These are phyloP conservation scores for Connochaetes taurinus DNA, from an alignment of 2,113 vertebrate species.

Conservation along the genomic window DNA sequence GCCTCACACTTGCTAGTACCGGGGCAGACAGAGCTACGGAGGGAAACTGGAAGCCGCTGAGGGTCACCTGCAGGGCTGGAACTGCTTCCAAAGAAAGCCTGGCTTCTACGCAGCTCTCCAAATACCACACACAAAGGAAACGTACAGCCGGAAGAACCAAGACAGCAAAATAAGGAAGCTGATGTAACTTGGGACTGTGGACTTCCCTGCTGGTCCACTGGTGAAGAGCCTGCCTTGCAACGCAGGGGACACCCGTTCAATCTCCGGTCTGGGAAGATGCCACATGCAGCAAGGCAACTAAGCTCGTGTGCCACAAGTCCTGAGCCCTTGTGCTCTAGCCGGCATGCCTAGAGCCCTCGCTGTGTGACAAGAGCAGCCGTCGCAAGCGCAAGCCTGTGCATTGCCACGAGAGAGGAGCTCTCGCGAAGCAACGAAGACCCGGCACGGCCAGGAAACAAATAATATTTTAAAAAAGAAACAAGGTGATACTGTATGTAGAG, in stretches of 20 bases:
- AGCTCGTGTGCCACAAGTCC: not conserved
- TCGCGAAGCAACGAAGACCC: not conserved
- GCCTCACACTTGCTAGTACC: not conserved
- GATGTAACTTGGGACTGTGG: not conserved
- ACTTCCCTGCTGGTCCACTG: not conserved
- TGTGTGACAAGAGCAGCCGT: rapidly evolving
- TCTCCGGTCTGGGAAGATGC: not conserved
- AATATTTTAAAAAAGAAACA: not conserved
- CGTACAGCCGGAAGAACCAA: not conserved
- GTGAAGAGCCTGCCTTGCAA: not conserved
- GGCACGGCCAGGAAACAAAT: not conserved
- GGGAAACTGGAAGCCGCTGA: not conserved
- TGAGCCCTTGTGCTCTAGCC: not conserved
- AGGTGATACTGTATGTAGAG: not conserved
- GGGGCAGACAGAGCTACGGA: not conserved
- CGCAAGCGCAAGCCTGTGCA: not conserved
- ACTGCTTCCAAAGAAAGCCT: not conserved
- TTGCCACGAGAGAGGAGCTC: rapidly evolving
- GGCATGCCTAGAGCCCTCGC: not conserved
- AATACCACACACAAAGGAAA: not conserved
- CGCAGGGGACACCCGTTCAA: not conserved
- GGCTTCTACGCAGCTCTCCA: not conserved
- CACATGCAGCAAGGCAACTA: rapidly evolving
- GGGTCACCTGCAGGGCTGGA: not conserved
- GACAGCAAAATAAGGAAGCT: not conserved